Conservation (phyloP, 2,888 invertebrate genomes). For the Patella ulyssiponensis region DNA sequence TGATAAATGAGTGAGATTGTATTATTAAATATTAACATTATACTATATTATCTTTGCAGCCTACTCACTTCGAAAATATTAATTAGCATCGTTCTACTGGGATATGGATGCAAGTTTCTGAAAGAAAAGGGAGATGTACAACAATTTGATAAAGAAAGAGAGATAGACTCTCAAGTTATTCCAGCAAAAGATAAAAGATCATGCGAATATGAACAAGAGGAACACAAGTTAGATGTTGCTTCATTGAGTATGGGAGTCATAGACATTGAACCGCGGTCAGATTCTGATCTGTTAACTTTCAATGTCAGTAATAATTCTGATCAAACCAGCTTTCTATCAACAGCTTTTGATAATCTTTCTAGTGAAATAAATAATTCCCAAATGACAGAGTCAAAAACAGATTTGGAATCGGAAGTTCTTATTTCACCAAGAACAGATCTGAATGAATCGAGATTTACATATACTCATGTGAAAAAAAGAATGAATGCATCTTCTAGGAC, state of each 20-base stretch:
- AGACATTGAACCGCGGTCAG: background rate
- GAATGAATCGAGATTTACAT: background rate
- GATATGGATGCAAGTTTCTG: conserved; percentile 82
- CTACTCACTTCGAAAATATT: conserved; percentile 77
- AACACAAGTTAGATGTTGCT: background rate
- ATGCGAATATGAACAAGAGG: background rate
- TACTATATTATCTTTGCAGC: conserved; percentile 52
- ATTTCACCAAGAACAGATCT: background rate
- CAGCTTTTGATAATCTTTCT: too few relatives aligned
- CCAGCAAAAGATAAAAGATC: conserved; percentile 25
- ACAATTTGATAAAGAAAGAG: conserved; percentile 23
- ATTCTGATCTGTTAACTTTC: background rate
- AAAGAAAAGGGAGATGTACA: conserved; percentile 17
- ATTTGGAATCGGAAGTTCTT: background rate
- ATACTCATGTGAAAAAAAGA: background rate
- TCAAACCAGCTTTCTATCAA: too few relatives aligned
- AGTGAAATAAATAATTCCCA: background rate
- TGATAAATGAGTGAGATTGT: background rate
- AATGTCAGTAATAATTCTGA: background rate
- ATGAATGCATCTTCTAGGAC: background rate
- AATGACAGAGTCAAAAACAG: background rate
- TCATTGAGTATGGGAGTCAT: background rate
- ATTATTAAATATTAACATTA: conserved; percentile 1
- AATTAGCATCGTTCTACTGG: conserved; percentile 90
- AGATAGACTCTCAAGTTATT: conserved; percentile 35